Percentiles rank a stretch among this genome's conserved stretches.
Conservation (phyloP, 2,797 vertebrate genomes). For the Lithobates sylvaticus region DNA sequence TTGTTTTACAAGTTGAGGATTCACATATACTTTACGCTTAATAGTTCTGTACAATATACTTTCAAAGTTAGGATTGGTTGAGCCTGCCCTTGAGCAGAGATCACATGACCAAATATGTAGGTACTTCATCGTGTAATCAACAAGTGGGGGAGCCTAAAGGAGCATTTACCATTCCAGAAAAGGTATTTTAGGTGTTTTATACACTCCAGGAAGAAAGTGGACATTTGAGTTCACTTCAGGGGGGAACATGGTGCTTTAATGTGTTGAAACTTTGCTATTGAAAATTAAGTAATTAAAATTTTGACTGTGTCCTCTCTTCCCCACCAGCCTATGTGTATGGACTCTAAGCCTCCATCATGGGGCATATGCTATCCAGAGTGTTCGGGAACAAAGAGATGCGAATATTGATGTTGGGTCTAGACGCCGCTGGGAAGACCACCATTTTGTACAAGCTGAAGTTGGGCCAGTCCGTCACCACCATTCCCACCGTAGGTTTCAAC, state of each 20-base stretch:
- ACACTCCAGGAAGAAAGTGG: too few relatives aligned
- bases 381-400: constrained; percentile 91
- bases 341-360: constrained; percentile 65
- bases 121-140: too few relatives aligned
- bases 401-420: constrained; percentile 98
- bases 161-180: too few relatives aligned
- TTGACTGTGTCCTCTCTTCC: not conserved
- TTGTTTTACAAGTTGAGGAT: too few relatives aligned
- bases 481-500: constrained; percentile 70
- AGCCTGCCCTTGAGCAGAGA: too few relatives aligned
- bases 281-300: not conserved
- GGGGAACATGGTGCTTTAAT: not conserved
- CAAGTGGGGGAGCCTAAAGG: too few relatives aligned
- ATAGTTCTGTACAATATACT: too few relatives aligned
- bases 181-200: too few relatives aligned
- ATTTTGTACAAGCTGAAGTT: constrained; percentile 94
- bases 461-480: constrained; percentile 68
- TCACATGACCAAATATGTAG: too few relatives aligned
- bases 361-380: constrained; percentile 69
- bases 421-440: constrained; percentile 97
- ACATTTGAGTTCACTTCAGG: not conserved
- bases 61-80: too few relatives aligned
- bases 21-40: too few relatives aligned
- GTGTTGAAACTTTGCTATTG: not conserved
- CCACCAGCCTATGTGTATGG: constrained; percentile 60